Conservation (phyloP, 2,797 vertebrate species). For the Zenarchopterus dispar region DNA sequence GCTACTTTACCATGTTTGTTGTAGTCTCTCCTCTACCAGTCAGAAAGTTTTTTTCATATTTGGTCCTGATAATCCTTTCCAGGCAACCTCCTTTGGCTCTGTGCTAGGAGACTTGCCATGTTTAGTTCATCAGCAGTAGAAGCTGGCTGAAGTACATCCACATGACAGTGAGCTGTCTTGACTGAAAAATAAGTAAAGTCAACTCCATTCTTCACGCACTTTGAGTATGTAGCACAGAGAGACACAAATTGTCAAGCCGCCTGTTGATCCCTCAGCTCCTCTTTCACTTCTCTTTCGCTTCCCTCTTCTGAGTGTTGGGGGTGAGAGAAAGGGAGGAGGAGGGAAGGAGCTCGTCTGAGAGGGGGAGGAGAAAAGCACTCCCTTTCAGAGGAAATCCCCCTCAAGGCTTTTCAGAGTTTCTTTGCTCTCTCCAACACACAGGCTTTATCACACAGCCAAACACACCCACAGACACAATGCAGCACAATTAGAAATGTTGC, state of each 20-base stretch:
- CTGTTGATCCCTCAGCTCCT: slow-evolving; percentile 71
- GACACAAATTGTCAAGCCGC: slow-evolving; percentile 47
- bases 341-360: slow-evolving; percentile 46
- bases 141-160: slow-evolving; percentile 53
- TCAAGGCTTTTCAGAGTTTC: slow-evolving; percentile 81
- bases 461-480: slow-evolving; percentile 53
- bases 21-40: slow-evolving; percentile 53
- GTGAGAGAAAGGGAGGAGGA: slow-evolving; percentile 37
- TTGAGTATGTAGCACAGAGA: slow-evolving; percentile 34
- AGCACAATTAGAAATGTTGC: slow-evolving; percentile 24
- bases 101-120: slow-evolving; percentile 59
- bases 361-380: slow-evolving; percentile 77
- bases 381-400: slow-evolving; percentile 87
- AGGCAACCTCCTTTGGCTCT: slow-evolving; percentile 46
- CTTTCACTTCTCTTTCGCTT: slow-evolving; percentile 64
- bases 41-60: slow-evolving; percentile 62
- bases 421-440: slow-evolving; percentile 54
- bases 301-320: slow-evolving; percentile 52
- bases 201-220: slow-evolving; percentile 61
- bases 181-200: slow-evolving; percentile 39
- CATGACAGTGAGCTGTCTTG: slow-evolving; percentile 48
- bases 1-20: slow-evolving; percentile 81
- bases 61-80: slow-evolving; percentile 60
- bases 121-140: slow-evolving; percentile 59
- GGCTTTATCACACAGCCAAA: slow-evolving; percentile 47